Base-by-base conservation (phyloP, 2,113 vertebrate genomes). In the Hypomesus transpacificus region DNA sequence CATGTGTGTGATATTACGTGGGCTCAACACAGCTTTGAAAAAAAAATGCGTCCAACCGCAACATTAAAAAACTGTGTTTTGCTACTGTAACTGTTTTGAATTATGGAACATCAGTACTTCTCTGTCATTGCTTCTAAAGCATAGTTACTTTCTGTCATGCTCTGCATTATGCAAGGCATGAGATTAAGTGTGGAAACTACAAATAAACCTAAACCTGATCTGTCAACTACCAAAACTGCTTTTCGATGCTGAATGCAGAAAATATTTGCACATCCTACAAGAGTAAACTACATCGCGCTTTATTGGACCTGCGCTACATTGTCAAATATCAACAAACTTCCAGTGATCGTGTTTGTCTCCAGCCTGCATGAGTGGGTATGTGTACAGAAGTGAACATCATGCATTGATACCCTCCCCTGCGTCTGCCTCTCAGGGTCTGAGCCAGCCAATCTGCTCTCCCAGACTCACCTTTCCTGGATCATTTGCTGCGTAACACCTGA, bases 401-500 rank as follows among this genome's bases (percentile, higher is more conserved):
- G 75, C 68, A 50, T 79, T 75, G 52, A 73, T 79, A 18, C 70
- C 39, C 64, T 59, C 64, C 28, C 61, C 71, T 75, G 61, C 59
- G 61, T 53, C 52, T 72, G 21, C 61, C 66, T 54, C 60, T 31
- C 54, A 21, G 65, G 76, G 70, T 73, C 75, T 2, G 52, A 78
- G 76, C 79, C 80, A 80, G 73, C 74, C 85, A 90, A 84, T 88
- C 88, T 87, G 85, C 80, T 83, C 7, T 73, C 75, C 73, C 75
- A 71, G 88, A 81, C 81, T 85, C 82, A 89, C 85, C 84, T 89
- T 83, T 80, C 82, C 80, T 77, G 87, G 87, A 89, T 91, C 89
- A 90, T 90, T 92, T 91, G 86, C 88, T 88, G 82, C 86, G 87
- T 82, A 91, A 90, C 89, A 91, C 89, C 90, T 91, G 91, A 92